Evolutionary conservation across 2,797 vertebrate species (phyloP), one percentile per base, ranked within the genome.

Genomic region (Cynodonichthys magdalenae): DNA sequence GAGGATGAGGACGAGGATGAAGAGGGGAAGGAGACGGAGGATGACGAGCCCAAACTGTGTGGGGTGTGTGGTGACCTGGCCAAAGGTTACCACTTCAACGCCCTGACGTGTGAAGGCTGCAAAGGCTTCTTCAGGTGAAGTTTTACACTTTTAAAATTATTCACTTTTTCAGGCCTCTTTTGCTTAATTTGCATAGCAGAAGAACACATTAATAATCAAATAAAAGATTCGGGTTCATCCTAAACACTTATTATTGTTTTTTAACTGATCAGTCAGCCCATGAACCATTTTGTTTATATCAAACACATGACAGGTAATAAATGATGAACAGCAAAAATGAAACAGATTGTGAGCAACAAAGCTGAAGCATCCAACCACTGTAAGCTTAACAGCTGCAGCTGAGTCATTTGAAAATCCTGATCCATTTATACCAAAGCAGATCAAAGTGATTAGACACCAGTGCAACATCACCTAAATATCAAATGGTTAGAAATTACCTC

Each of bases 61-160:
- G 85, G 84, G 11, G 93, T 92, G 50, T 93, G 92, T 67, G 92
- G 92, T 8, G 93, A 94, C 74, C 79, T 61, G 68, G 92, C 93
- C 15, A 93, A 90, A 3, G 93, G 92, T 5, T 93, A 92, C 65
- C 92, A 93, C 77, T 93, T 94, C 53, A 93, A 93, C 6, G 92
- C 88, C 19, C 63, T 93, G 87, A 93, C 92, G 0, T 94, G 93
- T n/a, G 92, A 94, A 70, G 93, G 92, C 66, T 94, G 93, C 73
- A 94, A 94, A 29, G 91, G 92, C 19, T 94, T 94, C 74, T 93
- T 93, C 74, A 92, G 92, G 92, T 93, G 36, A 66, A 78, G 9
- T 2, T 31, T 15, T 7, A 11, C 19, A 10, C n/a, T n/a, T n/a
- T n/a, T n/a, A n/a, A n/a, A n/a, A n/a, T n/a, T n/a, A n/a, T n/a